A percentile compares a stretch with the other conserved stretches of the same genome.
Conservation (phyloP, 2,113 vertebrate genomes). For the Indri indri region DNA sequence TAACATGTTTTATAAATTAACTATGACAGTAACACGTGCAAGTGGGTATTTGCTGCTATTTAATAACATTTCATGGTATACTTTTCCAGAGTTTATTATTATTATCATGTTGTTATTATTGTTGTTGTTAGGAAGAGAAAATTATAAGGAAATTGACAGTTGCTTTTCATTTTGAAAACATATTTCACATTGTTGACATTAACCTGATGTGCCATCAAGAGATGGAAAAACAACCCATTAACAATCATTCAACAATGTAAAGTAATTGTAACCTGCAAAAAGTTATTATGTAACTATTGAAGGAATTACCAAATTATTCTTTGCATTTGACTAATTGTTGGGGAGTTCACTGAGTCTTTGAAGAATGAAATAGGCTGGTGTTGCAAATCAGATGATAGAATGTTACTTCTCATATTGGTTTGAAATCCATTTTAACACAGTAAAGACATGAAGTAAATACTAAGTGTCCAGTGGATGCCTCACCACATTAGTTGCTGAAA, state of each 20-base stretch:
- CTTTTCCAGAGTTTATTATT: neutral
- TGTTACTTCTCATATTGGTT: slow-evolving; percentile 31
- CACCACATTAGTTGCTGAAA: slow-evolving; percentile 42
- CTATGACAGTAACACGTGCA: neutral
- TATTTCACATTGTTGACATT: slow-evolving; percentile 43
- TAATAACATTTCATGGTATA: neutral
- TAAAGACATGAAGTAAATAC: slow-evolving; percentile 32
- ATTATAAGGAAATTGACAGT: slow-evolving; percentile 35
- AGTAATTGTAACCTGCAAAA: slow-evolving; percentile 34
- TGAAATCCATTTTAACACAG: slow-evolving; percentile 48
- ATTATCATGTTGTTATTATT: neutral
- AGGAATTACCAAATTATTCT: slow-evolving; percentile 3
- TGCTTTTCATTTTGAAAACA: slow-evolving; percentile 52
- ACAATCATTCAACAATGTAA: neutral
- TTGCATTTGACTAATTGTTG: neutral
- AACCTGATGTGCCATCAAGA: slow-evolving; percentile 3
- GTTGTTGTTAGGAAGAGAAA: neutral
- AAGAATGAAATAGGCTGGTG: slow-evolving; percentile 9
- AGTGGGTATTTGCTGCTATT: slow-evolving; percentile 1
- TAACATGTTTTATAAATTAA: slow-evolving; percentile 34
- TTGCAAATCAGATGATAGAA: slow-evolving; percentile 36
- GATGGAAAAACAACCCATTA: slow-evolving; percentile 22
- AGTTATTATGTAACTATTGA: slow-evolving; percentile 24
- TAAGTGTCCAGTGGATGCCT: neutral
- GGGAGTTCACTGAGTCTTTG: neutral